A percentile compares a stretch with the other conserved stretches of the same genome.
Conservation (phyloP, 2,797 vertebrate species). For the Acipenser oxyrinchus region DNA sequence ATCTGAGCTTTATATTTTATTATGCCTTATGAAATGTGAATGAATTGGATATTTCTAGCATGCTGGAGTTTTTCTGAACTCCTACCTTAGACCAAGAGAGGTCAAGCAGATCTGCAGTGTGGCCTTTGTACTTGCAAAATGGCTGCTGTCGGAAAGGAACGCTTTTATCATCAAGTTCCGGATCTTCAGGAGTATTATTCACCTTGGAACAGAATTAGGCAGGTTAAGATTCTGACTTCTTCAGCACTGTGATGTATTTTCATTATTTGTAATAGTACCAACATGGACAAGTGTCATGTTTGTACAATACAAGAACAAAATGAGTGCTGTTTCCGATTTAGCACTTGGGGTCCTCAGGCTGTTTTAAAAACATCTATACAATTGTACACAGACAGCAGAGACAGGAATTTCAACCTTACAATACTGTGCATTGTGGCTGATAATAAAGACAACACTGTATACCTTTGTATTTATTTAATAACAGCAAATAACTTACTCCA, state of each 20-base stretch:
- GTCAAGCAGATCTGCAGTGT: slow-evolving; percentile 93
- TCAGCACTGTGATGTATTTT: too few species aligned
- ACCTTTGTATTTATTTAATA: neutral
- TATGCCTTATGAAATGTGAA: neutral
- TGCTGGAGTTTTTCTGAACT: neutral
- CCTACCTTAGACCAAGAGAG: slow-evolving; percentile 97
- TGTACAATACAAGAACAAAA: too few species aligned
- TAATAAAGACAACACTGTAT: neutral
- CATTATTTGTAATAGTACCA: too few species aligned
- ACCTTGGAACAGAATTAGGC: slow-evolving; percentile 46
- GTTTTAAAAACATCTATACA: too few species aligned
- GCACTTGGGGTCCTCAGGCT: too few species aligned
- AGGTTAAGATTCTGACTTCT: too few species aligned
- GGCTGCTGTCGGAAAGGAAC: slow-evolving; percentile 87
- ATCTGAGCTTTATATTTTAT: too few species aligned
- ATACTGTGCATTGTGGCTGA: neutral
- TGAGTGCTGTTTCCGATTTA: too few species aligned
- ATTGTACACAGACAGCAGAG: neutral
- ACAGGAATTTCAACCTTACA: neutral
- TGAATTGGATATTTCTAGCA: neutral
- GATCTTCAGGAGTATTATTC: slow-evolving; percentile 74
- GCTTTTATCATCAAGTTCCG: slow-evolving; percentile 84
- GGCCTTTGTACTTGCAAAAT: slow-evolving; percentile 99
- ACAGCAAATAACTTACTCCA: slow-evolving; percentile 64
- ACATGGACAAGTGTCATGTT: too few species aligned